A percentile compares a stretch with the other conserved stretches of the same genome.
Conservation (phyloP, 2,888 invertebrate genomes). For the Andrena chrysosceles region DNA sequence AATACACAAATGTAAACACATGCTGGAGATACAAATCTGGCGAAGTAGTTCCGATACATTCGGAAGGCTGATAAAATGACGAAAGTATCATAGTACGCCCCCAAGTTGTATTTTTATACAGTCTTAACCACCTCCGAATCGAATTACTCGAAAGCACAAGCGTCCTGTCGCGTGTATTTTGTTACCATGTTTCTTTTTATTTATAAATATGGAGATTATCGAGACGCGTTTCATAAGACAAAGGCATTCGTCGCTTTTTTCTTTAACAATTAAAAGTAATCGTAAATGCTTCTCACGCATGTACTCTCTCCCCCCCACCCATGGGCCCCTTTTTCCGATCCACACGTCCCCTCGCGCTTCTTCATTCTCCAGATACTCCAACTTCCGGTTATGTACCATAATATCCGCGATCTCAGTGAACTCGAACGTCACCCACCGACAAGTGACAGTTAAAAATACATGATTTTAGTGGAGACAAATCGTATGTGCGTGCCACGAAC, state of each 20-base stretch:
- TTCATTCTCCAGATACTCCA: conserved; percentile 23
- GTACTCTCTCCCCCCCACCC: background rate
- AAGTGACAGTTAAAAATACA: conserved; percentile 48
- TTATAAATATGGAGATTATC: conserved; percentile 61
- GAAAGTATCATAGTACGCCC: conserved; percentile 47
- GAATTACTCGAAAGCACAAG: conserved; percentile 47
- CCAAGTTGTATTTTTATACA: conserved; percentile 60
- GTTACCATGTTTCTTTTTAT: conserved; percentile 9
- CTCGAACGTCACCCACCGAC: conserved; percentile 20
- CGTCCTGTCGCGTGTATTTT: conserved; percentile 34
- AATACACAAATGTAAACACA: conserved; percentile 64
- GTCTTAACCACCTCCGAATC: conserved; percentile 59
- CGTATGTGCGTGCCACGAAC: conserved; percentile 53
- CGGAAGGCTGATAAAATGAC: conserved; percentile 48
- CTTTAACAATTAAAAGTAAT: conserved; percentile 52
- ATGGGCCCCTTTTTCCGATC: background rate
- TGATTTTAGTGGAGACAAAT: conserved; percentile 52
- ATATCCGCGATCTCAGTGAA: conserved; percentile 36
- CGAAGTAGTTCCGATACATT: conserved; percentile 38
- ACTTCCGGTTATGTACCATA: conserved; percentile 20
- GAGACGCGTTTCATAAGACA: conserved; percentile 54
- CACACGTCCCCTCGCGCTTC: conserved; percentile 9
- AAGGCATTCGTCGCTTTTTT: conserved; percentile 44
- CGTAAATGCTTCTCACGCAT: conserved; percentile 46
- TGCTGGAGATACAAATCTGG: conserved; percentile 58